phyloP scores from a whole-genome alignment of 1,140 invertebrate species.

The Ceratosolen fusciceps region DNA sequence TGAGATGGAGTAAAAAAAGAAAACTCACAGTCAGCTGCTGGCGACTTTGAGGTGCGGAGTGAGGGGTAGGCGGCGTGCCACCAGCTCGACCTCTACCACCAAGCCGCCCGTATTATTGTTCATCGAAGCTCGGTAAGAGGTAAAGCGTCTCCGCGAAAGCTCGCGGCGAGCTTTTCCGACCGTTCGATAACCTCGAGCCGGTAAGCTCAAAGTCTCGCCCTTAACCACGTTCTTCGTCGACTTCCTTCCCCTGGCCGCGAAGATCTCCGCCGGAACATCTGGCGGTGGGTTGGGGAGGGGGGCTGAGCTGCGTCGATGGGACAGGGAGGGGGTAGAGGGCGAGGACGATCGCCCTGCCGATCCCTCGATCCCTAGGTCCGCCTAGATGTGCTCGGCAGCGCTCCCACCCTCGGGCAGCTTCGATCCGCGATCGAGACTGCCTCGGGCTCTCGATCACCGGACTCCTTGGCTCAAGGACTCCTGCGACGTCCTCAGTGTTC shows the following conservation, averaged over 20 bases:
- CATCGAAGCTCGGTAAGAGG: constrained; percentile 58
- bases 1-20: not conserved
- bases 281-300: not conserved
- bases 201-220: not conserved
- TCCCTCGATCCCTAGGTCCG: too few relatives aligned
- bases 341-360: too few relatives aligned
- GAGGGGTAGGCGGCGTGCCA: constrained; percentile 58
- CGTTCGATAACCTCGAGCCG: constrained; percentile 33
- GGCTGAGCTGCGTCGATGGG: not conserved
- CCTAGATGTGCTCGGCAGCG: too few relatives aligned
- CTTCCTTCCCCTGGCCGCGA: not conserved
- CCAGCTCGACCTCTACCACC: constrained; percentile 63
- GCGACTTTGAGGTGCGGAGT: constrained; percentile 52
- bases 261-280: constrained; percentile 9
- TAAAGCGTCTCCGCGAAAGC: constrained; percentile 17
- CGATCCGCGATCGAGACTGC: not conserved
- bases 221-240: too few relatives aligned
- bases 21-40: constrained; percentile 67
- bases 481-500: too few relatives aligned
- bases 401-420: too few relatives aligned
- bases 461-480: not conserved
- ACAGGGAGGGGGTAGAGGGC: not conserved
- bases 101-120: constrained; percentile 61
- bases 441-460: not conserved
- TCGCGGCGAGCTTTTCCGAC: not conserved